Base-by-base conservation (phyloP, 2,113 vertebrate genomes). In the Rhynchopsitta pachyrhyncha region DNA sequence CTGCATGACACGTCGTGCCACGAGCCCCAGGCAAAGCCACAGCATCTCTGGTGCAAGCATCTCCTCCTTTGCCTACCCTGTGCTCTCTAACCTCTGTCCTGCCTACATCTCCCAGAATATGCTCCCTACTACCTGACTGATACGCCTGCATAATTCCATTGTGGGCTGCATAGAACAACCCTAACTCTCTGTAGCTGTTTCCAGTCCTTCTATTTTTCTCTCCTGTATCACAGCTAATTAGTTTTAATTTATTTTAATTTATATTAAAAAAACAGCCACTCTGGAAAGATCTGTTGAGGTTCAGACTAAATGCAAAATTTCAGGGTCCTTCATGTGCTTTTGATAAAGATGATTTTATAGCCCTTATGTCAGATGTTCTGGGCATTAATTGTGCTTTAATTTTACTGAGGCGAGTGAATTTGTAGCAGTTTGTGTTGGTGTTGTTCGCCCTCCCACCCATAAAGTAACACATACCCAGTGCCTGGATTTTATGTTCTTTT, bases 401-500 rank as follows among this genome's bases (percentile, higher is more conserved):
- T 86, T 77, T 49, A 67, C 22, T n/a, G 27, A 60, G 28, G 27
- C 81, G 75, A 80, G 60, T 76, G 39, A 69, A 60, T 82, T 52
- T 79, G 24, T 49, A 88, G 31, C 22, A 70, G 27, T 88, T 67
- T 59, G 81, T 22, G 31, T 24, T 53, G 31, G 5, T 0, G 0
- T 2, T 66, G 46, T 42, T 33, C 11, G 0, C 1, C 6, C 27
- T 42, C 7, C 9, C 33, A 24, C 57, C 22, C 9, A 9, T 50
- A 80, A 53, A 62, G 42, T 33, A 92, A 47, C 33, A 82, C 42
- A 10, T 73, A 79, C 20, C 18, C 63, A 88, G 19, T 83, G 33
- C 25, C 47, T 81, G 39, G 24, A 88, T 86, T 88, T 92, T 93
- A 60, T 95, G 78, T 94, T 80, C 41, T 80, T 62, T 78, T 49